phyloP scores from a whole-genome alignment of 2,797 vertebrate species.

The Etheostoma nigrum region DNA sequence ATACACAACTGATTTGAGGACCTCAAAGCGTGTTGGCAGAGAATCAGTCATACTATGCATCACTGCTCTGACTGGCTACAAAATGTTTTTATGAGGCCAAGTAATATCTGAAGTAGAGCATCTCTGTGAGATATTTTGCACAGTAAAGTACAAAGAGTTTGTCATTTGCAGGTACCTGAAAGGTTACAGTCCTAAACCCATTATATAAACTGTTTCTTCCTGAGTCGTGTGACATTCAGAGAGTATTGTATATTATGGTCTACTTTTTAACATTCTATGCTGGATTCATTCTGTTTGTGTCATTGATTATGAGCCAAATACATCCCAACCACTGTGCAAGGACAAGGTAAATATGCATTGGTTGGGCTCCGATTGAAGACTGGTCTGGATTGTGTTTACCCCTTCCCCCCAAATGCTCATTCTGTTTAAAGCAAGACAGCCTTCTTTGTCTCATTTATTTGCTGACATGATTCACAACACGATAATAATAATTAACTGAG shows the following conservation, averaged over 20 bases:
- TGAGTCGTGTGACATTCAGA: conserved; percentile 14
- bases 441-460: conserved; percentile 82
- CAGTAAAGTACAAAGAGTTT: neutral
- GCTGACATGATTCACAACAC: conserved; percentile 80
- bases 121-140: neutral
- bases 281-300: conserved; percentile 57
- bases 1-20: neutral
- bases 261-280: conserved; percentile 29
- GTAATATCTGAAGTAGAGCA: neutral
- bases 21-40: neutral
- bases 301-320: conserved; percentile 59
- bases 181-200: neutral
- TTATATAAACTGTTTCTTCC: neutral
- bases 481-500: conserved; percentile 87
- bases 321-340: conserved; percentile 37
- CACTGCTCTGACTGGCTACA: conserved; percentile 2
- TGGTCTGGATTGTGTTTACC: conserved; percentile 36
- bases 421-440: conserved; percentile 36
- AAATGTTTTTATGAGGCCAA: neutral
- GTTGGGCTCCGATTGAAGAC: conserved; percentile 64
- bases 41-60: neutral
- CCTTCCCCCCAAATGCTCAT: conserved; percentile 36
- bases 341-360: conserved; percentile 46
- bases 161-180: conserved; percentile 14
- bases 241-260: conserved; percentile 7